Evolutionary conservation across 2,113 vertebrate species (phyloP).

Genomic region (Poeciliopsis retropinna): DNA sequence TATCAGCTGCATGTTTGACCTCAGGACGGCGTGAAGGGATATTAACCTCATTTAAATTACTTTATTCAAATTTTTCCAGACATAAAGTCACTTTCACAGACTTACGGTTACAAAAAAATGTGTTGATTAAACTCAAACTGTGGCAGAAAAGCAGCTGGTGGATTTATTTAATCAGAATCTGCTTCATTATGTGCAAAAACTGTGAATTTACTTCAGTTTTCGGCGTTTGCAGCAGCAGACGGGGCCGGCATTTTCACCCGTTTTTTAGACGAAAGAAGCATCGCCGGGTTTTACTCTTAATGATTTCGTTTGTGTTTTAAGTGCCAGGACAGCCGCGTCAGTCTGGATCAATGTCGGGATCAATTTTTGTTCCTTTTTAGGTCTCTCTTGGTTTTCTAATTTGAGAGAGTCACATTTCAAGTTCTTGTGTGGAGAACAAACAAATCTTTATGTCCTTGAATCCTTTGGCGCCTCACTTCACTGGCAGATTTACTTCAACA

Average conservation of each 20-base stretch:
- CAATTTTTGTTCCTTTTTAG: background rate
- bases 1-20: constrained; percentile 8
- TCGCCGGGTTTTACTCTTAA: background rate
- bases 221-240: too few relatives aligned
- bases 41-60: background rate
- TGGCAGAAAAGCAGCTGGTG: too few relatives aligned
- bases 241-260: too few relatives aligned
- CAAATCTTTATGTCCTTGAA: background rate
- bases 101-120: too few relatives aligned
- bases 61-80: too few relatives aligned
- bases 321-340: background rate
- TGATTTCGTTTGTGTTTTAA: background rate
- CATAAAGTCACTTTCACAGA: too few relatives aligned
- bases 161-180: too few relatives aligned
- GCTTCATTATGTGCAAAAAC: background rate
- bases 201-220: too few relatives aligned
- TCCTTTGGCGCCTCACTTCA: background rate
- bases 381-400: background rate
- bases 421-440: too few relatives aligned
- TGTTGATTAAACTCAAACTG: too few relatives aligned
- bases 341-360: background rate
- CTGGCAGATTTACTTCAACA: background rate
- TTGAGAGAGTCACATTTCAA: background rate
- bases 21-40: background rate
- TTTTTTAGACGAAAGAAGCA: background rate